phyloP scores from a whole-genome alignment of 1,140 invertebrate species.

The Bombus vancouverensis region DNA sequence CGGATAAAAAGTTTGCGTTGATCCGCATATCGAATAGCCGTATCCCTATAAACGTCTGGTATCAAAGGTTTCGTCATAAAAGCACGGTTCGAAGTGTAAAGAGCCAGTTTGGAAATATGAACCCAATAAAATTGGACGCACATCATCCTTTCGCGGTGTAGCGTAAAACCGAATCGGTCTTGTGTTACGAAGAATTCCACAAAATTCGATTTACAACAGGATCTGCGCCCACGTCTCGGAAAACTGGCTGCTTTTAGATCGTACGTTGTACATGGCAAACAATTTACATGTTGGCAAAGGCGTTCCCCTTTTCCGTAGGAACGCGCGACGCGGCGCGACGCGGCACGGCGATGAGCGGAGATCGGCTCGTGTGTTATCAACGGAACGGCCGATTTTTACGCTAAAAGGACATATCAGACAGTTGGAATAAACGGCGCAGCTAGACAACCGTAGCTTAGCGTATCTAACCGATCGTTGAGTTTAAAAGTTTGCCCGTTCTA shows the following conservation, averaged over 20 bases:
- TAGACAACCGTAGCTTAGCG: not conserved
- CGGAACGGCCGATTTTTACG: not conserved
- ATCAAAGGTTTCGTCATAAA: slow-evolving; percentile 26
- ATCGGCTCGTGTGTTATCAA: not conserved
- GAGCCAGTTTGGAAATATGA: slow-evolving; percentile 22
- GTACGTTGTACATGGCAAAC: not conserved
- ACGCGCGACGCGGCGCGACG: no score
- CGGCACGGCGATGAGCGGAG: not conserved
- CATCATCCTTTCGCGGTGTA: not conserved
- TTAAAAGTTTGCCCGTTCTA: not conserved
- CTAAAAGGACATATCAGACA: not conserved
- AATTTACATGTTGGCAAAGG: slow-evolving; percentile 3
- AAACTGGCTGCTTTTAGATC: slow-evolving; percentile 17
- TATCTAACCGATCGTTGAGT: not conserved
- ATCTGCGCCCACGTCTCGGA: not conserved
- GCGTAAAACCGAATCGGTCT: slow-evolving; percentile 22
- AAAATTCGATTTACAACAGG: not conserved
- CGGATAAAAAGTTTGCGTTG: not conserved
- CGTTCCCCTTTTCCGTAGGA: not conserved
- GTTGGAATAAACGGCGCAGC: not conserved
- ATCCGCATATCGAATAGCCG: not conserved
- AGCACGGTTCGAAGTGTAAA: not conserved
- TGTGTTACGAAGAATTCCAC: slow-evolving; percentile 23
- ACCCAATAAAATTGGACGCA: slow-evolving; percentile 20
- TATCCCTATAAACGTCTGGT: slow-evolving; percentile 9